phyloP scores from a whole-genome alignment of 2,797 vertebrate species.

The Anguilla obscura region DNA sequence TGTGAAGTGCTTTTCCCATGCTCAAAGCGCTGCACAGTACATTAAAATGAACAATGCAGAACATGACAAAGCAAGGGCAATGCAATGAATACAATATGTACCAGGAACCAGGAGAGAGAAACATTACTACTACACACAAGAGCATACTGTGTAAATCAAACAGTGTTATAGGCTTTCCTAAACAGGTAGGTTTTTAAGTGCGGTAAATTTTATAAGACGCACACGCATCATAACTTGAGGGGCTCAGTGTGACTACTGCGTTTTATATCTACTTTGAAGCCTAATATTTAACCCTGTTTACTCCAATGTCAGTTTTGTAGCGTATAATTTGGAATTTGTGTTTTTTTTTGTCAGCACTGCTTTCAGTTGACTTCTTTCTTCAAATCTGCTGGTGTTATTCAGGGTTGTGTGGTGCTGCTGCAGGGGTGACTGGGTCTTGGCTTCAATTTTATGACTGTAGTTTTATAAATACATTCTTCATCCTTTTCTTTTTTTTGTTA shows the following conservation, averaged over 20 bases:
- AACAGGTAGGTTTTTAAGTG: not conserved
- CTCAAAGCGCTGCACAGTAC: too few relatives aligned
- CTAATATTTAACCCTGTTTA: not conserved
- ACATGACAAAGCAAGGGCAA: not conserved
- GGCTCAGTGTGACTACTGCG: not conserved
- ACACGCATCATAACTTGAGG: not conserved
- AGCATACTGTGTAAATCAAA: not conserved
- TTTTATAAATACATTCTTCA: slow-evolving; percentile 92
- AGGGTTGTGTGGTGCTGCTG: slow-evolving; percentile 33
- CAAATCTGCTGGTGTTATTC: slow-evolving; percentile 11
- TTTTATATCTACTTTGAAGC: not conserved
- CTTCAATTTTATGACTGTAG: slow-evolving; percentile 76
- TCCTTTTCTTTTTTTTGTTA: slow-evolving; percentile 99
- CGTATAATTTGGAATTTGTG: slow-evolving; percentile 1
- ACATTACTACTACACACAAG: not conserved
- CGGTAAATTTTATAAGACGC: not conserved
- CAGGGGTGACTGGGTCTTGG: slow-evolving; percentile 55
- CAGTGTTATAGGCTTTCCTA: not conserved
- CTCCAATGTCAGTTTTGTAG: slow-evolving; percentile 2
- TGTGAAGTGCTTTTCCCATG: not conserved
- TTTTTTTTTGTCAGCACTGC: not conserved
- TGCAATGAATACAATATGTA: not conserved
- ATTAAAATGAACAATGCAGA: not conserved
- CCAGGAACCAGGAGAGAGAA: not conserved
- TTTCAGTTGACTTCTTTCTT: slow-evolving; percentile 22